Evolutionary conservation across 2,888 invertebrate genomes (phyloP).

Genomic region (Eucriotettix oculatus): DNA sequence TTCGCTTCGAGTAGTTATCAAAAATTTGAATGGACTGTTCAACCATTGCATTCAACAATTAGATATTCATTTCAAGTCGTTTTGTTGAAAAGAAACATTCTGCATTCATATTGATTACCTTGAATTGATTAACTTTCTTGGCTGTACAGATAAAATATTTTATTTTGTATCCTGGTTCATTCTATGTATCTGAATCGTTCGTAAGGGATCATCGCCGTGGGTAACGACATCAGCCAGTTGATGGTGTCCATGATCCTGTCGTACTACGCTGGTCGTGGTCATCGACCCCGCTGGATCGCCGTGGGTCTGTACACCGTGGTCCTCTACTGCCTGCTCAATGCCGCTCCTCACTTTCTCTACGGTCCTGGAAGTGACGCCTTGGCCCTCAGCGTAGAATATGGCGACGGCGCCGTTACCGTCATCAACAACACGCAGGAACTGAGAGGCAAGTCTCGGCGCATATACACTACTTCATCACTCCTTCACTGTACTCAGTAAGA

Average conservation of each 20-base stretch:
- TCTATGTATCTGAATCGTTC: too few relatives aligned
- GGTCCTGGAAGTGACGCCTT: constrained; percentile 50
- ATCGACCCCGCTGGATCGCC: constrained; percentile 57
- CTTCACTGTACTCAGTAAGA: too few relatives aligned
- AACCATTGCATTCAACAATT: too few relatives aligned
- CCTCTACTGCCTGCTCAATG: constrained; percentile 45
- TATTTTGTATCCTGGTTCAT: too few relatives aligned
- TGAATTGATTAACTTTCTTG: too few relatives aligned
- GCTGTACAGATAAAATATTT: too few relatives aligned
- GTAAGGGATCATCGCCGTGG: constrained; percentile 49
- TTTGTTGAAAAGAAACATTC: too few relatives aligned
- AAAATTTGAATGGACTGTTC: too few relatives aligned
- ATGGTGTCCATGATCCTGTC: constrained; percentile 46
- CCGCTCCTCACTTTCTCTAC: constrained; percentile 49
- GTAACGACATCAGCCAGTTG: constrained; percentile 56
- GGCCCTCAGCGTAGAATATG: constrained; percentile 40
- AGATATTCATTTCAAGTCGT: too few relatives aligned
- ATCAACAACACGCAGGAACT: constrained; percentile 27
- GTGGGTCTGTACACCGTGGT: constrained; percentile 41
- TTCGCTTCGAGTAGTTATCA: too few relatives aligned
- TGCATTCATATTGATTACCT: too few relatives aligned
- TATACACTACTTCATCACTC: too few relatives aligned
- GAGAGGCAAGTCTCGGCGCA: constrained; percentile 15
- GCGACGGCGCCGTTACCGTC: constrained; percentile 26
- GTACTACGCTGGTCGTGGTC: constrained; percentile 52